phyloP scores from a whole-genome alignment of 2,113 vertebrate genomes.

The Perca fluviatilis region DNA sequence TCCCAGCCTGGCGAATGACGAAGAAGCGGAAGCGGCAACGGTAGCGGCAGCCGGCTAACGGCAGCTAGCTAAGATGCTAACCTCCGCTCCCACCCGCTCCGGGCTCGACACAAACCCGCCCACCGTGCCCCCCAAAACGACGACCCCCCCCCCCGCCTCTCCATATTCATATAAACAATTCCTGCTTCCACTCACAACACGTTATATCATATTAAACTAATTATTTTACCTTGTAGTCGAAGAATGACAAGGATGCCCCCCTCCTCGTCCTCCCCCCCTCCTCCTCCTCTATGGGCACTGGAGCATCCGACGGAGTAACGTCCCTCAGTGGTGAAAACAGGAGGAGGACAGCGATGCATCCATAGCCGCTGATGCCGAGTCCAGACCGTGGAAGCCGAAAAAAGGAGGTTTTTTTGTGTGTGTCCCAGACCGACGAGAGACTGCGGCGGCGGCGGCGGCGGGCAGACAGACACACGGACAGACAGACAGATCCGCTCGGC shows the following conservation, averaged over 20 bases:
- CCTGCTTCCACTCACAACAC: not conserved
- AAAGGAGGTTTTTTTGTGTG: not conserved
- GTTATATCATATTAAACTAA: not conserved
- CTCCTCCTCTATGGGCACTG: constrained; percentile 65
- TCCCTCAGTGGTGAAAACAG: constrained; percentile 64
- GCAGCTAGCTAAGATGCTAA: constrained; percentile 62
- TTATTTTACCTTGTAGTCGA: constrained; percentile 74
- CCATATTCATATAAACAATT: not conserved
- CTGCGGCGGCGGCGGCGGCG: constrained; percentile 13
- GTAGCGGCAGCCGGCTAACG: not conserved
- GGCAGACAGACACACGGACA: constrained; percentile 49
- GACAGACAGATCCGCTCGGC: constrained; percentile 69
- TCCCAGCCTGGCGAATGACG: constrained; percentile 70
- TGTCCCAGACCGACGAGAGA: constrained; percentile 51
- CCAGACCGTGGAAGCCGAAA: constrained; percentile 35
- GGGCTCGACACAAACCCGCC: constrained; percentile 33
- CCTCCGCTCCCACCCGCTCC: constrained; percentile 56
- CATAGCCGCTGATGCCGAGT: constrained; percentile 68
- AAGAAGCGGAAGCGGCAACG: constrained; percentile 50
- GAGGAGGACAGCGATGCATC: constrained; percentile 64
- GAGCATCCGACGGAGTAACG: constrained; percentile 75
- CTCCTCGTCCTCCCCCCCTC: constrained; percentile 43
- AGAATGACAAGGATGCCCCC: constrained; percentile 70
- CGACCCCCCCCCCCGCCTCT: not conserved
- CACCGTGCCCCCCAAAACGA: constrained; percentile 15